phyloP scores from a whole-genome alignment of 2,797 vertebrate species.

The Hydrolagus colliei region DNA sequence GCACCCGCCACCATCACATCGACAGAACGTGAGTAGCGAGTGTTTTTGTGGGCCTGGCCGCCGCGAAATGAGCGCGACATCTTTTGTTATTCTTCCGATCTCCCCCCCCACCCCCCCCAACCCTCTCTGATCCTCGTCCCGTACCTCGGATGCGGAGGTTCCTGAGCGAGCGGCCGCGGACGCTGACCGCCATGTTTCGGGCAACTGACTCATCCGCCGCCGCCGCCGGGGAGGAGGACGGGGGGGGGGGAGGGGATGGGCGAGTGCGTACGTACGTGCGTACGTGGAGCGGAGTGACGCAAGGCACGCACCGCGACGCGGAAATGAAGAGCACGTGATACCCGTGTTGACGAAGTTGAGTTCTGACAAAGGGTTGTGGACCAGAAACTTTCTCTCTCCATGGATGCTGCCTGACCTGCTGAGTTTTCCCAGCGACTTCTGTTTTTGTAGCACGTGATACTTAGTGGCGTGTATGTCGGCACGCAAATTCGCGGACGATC shows the following conservation, averaged over 20 bases:
- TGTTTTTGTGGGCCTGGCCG: too few relatives aligned
- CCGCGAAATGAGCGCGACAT: too few relatives aligned
- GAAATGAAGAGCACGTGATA: fast-evolving
- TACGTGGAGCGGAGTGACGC: fast-evolving
- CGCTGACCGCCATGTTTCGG: slow-evolving; percentile 95
- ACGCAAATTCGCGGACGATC: not conserved
- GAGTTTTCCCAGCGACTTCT: too few relatives aligned
- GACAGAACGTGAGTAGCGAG: too few relatives aligned
- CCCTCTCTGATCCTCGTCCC: not conserved
- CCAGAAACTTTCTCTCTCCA: too few relatives aligned
- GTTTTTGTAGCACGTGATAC: too few relatives aligned
- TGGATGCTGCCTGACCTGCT: too few relatives aligned
- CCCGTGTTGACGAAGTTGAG: too few relatives aligned
- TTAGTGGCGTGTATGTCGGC: too few relatives aligned
- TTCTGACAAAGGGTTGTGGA: too few relatives aligned
- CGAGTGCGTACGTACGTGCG: not conserved
- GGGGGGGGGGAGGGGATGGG: not conserved
- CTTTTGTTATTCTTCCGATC: too few relatives aligned
- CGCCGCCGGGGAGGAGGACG: not conserved
- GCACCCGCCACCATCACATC: too few relatives aligned
- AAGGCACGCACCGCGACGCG: not conserved
- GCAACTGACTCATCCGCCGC: slow-evolving; percentile 52
- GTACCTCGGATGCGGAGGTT: slow-evolving; percentile 95
- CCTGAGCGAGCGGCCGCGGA: slow-evolving; percentile 94
- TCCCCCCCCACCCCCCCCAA: not conserved